Conservation (phyloP, 1,140 invertebrate species). For the Sminthurides bifidus region DNA sequence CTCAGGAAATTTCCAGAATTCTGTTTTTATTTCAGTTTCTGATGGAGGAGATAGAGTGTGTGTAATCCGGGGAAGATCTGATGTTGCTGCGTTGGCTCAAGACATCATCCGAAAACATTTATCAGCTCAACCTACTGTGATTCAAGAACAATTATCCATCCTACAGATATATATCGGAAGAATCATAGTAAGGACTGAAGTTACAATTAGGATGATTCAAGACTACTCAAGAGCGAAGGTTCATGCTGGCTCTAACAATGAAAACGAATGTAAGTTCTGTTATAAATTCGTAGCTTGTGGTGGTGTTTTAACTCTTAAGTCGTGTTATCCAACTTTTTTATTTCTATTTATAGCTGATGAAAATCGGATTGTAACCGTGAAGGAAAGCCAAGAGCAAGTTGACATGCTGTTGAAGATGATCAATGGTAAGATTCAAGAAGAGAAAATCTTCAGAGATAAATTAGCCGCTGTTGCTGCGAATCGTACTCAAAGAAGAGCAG, state of each 20-base stretch:
- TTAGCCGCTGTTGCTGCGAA: slow-evolving; percentile 9
- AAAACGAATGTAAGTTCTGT: slow-evolving; percentile 3
- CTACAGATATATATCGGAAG: slow-evolving; percentile 16
- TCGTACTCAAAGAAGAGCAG: slow-evolving; percentile 9
- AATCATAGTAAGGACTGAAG: slow-evolving; percentile 25
- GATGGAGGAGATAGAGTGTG: slow-evolving; percentile 25
- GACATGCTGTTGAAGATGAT: slow-evolving; percentile 13
- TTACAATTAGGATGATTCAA: slow-evolving; percentile 26
- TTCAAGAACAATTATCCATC: slow-evolving; percentile 4
- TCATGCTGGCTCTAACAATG: slow-evolving; percentile 1
- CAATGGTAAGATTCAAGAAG: slow-evolving; percentile 22
- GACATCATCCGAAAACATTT: slow-evolving; percentile 20
- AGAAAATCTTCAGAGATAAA: slow-evolving; percentile 9
- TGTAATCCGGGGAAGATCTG: slow-evolving; percentile 10
- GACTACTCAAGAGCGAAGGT: slow-evolving; percentile 19
- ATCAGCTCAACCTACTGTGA: slow-evolving; percentile 14
- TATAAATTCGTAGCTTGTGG: neutral
- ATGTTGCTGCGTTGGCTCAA: slow-evolving; percentile 18
- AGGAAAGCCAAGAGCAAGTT: slow-evolving; percentile 24
- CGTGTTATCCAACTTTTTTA: neutral
- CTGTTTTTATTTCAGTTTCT: slow-evolving; percentile 6
- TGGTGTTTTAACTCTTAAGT: neutral
- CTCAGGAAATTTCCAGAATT: no score
- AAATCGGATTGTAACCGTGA: neutral
- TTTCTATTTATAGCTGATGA: neutral